These are phyloP conservation scores for Hirtodrosophila confusa DNA, from an alignment of 2,888 invertebrate genomes.

Conservation along the genomic window DNA sequence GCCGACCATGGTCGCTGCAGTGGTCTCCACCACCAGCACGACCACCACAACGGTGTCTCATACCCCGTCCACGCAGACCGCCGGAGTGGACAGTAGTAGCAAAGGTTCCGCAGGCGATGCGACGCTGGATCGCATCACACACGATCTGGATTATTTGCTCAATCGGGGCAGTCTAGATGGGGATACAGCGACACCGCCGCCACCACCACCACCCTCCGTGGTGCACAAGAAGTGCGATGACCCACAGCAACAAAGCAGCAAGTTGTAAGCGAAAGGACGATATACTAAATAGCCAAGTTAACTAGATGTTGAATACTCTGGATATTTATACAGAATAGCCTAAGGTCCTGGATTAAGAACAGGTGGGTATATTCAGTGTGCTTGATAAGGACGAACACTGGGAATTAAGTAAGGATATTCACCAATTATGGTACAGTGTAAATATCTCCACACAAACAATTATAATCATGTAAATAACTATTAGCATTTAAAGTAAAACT, in stretches of 20 bases:
- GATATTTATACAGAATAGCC: background rate
- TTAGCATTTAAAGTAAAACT: background rate
- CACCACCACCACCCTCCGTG: constrained; percentile 58
- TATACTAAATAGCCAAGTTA: background rate
- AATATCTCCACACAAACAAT: constrained; percentile 10
- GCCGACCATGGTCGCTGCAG: constrained; percentile 80
- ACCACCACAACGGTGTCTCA: constrained; percentile 47
- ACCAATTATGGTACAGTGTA: constrained; percentile 11
- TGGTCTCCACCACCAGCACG: constrained; percentile 61
- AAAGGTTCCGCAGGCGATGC: constrained; percentile 69
- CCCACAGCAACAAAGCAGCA: constrained; percentile 41
- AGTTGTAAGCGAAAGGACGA: constrained; percentile 24
- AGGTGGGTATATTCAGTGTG: no score
- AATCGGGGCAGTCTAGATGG: constrained; percentile 85
- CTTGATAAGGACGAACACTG: background rate
- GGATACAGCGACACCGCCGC: constrained; percentile 55
- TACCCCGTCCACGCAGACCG: constrained; percentile 54
- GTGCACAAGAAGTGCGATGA: constrained; percentile 53
- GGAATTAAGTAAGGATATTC: constrained; percentile 12
- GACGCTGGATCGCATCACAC: constrained; percentile 91
- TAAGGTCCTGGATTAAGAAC: background rate
- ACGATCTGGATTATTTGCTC: constrained; percentile 92
- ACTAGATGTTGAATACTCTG: constrained; percentile 9
- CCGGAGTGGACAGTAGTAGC: constrained; percentile 23
- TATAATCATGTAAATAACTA: constrained; percentile 25